Evolutionary conservation across 2,797 vertebrate species (phyloP).

Genomic region (Lates japonicus): DNA sequence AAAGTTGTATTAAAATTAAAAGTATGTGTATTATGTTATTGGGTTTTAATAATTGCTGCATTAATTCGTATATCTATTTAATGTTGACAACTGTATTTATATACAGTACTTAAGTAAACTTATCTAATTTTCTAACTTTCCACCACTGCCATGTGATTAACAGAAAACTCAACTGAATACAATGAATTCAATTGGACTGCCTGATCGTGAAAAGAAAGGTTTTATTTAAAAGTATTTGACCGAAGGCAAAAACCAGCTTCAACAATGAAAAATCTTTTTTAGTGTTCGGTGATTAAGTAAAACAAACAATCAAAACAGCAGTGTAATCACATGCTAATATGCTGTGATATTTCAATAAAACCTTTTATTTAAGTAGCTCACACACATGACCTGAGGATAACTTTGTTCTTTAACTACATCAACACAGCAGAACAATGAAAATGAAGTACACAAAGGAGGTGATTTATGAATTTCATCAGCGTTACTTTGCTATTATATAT

Average conservation of each 20-base stretch:
- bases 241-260: not conserved
- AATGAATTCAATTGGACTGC: not conserved
- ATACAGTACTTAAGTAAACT: not conserved
- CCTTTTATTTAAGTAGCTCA: not conserved
- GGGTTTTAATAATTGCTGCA: not conserved
- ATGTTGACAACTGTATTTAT: not conserved
- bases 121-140: not conserved
- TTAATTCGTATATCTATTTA: not conserved
- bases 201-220: not conserved
- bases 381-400: not conserved
- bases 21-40: not conserved
- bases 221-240: not conserved
- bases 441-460: conserved; percentile 7
- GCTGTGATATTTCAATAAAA: not conserved
- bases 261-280: too few species aligned
- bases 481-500: not conserved
- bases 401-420: conserved; percentile 8
- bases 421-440: conserved; percentile 5
- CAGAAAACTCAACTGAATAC: not conserved
- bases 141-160: not conserved
- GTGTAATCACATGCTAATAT: not conserved
- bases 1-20: too few species aligned
- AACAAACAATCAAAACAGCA: not conserved
- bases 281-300: not conserved
- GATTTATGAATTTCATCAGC: not conserved